A percentile compares a stretch with the other conserved stretches of the same genome.
phyloP scores from a whole-genome alignment of 2,888 invertebrate genomes.

The Frankliniella intonsa region DNA sequence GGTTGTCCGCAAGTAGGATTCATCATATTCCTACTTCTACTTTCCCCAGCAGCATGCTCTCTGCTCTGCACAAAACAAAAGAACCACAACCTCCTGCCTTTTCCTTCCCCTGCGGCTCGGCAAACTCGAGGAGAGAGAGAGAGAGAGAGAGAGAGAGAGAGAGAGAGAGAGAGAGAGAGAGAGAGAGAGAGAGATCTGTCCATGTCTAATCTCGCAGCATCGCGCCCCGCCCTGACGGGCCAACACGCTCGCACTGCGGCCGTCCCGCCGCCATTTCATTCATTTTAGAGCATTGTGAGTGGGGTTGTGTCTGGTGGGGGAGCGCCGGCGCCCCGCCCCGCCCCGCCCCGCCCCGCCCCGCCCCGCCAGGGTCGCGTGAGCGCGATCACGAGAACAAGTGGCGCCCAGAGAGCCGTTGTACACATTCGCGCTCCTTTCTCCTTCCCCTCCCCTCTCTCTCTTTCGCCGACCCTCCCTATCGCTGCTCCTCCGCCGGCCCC shows the following conservation, averaged over 20 bases:
- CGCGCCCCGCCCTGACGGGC: too few species aligned
- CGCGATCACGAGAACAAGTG: not conserved
- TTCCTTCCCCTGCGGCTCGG: not conserved
- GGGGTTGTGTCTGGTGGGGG: too few species aligned
- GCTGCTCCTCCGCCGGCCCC: not conserved
- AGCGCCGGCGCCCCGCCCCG: too few species aligned
- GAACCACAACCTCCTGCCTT: not conserved
- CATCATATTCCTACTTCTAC: too few species aligned
- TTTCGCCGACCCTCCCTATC: not conserved
- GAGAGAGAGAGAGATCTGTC: slow-evolving; percentile 34
- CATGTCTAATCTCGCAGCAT: too few species aligned
- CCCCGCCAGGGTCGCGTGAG: not conserved
- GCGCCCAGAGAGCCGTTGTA: not conserved
- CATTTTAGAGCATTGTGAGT: too few species aligned
- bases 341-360: too few species aligned
- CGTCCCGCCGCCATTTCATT: too few species aligned
- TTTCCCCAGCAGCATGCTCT: too few species aligned
- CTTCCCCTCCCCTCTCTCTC: not conserved
- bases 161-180: not conserved
- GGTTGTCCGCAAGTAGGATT: too few species aligned
- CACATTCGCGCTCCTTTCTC: not conserved
- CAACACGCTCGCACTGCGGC: too few species aligned
- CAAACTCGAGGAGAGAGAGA: not conserved
- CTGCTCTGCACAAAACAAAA: too few species aligned
- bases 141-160: slow-evolving; percentile 29